phyloP scores from a whole-genome alignment of 2,113 vertebrate species.

The Otis tarda region DNA sequence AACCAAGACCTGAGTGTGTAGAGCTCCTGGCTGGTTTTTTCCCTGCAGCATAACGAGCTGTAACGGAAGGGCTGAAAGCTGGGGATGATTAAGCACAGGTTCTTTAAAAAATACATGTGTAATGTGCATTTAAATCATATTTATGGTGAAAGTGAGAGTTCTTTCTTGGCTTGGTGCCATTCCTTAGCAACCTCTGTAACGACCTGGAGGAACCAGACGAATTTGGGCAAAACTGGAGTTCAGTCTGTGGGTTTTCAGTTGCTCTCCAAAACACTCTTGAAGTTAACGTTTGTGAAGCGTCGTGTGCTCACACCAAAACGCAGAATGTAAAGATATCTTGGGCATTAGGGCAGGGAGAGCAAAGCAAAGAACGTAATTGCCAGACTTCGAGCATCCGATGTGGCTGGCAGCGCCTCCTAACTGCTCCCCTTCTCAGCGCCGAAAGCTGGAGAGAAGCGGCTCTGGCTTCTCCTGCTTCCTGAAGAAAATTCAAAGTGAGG shows the following conservation, averaged over 20 bases:
- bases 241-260: neutral
- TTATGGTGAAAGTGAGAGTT: neutral
- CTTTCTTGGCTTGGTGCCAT: neutral
- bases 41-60: neutral
- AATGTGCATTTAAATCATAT: neutral
- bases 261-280: neutral
- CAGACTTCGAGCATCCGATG: too few species aligned
- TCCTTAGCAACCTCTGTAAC: neutral
- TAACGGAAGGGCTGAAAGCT: neutral
- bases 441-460: neutral
- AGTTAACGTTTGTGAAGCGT: neutral
- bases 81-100: neutral
- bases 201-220: neutral
- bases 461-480: neutral
- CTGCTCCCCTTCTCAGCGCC: neutral
- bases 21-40: neutral
- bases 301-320: neutral
- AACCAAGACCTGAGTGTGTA: neutral
- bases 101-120: neutral
- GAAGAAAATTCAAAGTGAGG: neutral
- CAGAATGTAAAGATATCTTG: neutral
- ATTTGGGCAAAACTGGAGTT: neutral
- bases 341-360: neutral
- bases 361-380: too few species aligned
- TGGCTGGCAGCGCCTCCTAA: neutral